phyloP scores from a whole-genome alignment of 1,140 invertebrate species.

The Hermatobates lingyangjiaoensis region DNA sequence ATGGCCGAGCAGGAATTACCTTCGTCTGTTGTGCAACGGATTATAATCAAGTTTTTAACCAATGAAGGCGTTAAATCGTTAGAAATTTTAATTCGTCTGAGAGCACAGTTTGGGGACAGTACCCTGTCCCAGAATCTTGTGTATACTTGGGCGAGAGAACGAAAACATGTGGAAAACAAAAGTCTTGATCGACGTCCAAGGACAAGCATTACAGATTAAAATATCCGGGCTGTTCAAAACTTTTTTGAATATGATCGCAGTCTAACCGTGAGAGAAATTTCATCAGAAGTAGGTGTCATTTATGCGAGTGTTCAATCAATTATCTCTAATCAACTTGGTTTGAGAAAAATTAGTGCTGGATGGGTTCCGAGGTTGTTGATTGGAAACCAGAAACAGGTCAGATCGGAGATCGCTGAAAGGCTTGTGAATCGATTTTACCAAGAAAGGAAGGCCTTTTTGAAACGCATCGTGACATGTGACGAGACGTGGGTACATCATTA shows the following conservation, averaged over 20 bases:
- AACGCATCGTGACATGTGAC: too few species aligned
- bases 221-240: not conserved
- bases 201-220: not conserved
- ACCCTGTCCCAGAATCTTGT: not conserved
- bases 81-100: constrained; percentile 1
- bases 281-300: not conserved
- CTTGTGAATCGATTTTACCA: not conserved
- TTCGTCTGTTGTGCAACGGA: not conserved
- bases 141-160: not conserved
- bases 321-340: not conserved
- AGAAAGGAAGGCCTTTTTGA: too few species aligned
- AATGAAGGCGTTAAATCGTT: constrained; percentile 1
- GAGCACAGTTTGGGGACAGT: constrained; percentile 5
- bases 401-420: not conserved
- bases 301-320: not conserved
- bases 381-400: not conserved
- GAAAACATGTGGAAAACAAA: not conserved
- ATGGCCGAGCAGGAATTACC: not conserved
- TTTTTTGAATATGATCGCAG: constrained; percentile 2
- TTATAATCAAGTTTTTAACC: not conserved
- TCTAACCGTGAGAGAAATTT: not conserved
- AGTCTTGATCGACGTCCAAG: not conserved
- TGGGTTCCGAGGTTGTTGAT: not conserved
- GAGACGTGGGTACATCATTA: constrained; percentile 20
- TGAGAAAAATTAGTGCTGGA: not conserved